Conservation (phyloP, 1,140 invertebrate species). For the Harlomillsia oculata region DNA sequence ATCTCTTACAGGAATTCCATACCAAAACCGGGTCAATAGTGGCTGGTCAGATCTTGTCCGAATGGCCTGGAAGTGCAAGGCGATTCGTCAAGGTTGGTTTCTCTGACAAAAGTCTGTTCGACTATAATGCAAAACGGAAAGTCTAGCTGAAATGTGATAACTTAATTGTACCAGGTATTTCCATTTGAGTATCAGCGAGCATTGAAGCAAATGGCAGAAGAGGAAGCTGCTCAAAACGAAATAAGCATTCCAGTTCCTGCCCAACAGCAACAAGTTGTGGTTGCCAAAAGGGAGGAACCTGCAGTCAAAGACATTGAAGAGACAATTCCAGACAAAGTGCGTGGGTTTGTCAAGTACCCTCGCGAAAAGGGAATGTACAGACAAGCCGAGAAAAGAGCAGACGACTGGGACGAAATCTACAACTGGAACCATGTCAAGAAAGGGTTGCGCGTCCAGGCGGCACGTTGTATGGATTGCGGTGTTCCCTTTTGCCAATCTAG, state of each 20-base stretch:
- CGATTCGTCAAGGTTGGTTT: conserved; percentile 71
- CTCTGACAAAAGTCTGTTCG: conserved; percentile 41
- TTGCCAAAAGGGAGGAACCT: conserved; percentile 42
- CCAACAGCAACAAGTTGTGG: conserved; percentile 38
- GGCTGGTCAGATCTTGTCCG: conserved; percentile 63
- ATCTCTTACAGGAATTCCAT: conserved; percentile 74
- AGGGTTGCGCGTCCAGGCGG: conserved; percentile 73
- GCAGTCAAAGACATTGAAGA: conserved; percentile 79
- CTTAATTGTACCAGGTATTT: conserved; percentile 56
- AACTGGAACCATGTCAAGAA: conserved; percentile 75
- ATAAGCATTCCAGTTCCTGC: conserved; percentile 38
- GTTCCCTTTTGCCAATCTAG: conserved; percentile 94
- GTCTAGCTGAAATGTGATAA: not conserved
- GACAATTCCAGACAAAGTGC: conserved; percentile 60
- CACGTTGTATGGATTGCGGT: conserved; percentile 98
- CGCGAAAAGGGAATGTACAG: conserved; percentile 78
- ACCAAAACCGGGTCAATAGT: conserved; percentile 82
- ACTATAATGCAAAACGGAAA: not conserved
- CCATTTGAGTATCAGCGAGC: conserved; percentile 93
- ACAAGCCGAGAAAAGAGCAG: conserved; percentile 64
- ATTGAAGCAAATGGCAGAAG: conserved; percentile 61
- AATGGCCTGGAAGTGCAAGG: conserved; percentile 68
- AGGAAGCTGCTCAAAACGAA: conserved; percentile 40
- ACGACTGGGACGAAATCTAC: conserved; percentile 97
- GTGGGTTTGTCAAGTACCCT: conserved; percentile 93